phyloP scores from a whole-genome alignment of 2,888 invertebrate genomes.

The Epistrophella euchroma region DNA sequence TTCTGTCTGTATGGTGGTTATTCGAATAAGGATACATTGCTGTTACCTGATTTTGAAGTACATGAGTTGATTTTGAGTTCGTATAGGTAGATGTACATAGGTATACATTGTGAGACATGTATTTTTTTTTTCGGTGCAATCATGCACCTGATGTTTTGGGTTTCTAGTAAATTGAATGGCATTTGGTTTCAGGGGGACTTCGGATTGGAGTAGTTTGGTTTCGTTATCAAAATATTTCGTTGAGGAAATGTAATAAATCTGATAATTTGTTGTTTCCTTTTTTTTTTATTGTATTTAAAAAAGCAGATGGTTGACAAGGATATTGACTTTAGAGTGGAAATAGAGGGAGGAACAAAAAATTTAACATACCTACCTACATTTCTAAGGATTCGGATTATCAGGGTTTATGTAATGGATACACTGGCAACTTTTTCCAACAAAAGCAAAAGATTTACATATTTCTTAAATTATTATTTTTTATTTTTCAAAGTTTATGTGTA shows the following conservation, averaged over 20 bases:
- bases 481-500: too few species aligned
- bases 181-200: conserved; percentile 59
- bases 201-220: conserved; percentile 44
- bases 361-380: fast-evolving
- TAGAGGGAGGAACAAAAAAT: not conserved
- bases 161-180: conserved; percentile 56
- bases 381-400: not conserved
- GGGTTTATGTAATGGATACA: too few species aligned
- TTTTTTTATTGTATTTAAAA: not conserved
- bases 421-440: too few species aligned
- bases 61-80: conserved; percentile 6
- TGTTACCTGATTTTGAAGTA: conserved; percentile 19
- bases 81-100: too few species aligned
- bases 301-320: conserved; percentile 53
- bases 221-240: conserved; percentile 50
- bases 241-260: conserved; percentile 68
- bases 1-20: conserved; percentile 20
- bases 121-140: conserved; percentile 53
- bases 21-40: conserved; percentile 46
- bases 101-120: conserved; percentile 45
- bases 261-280: conserved; percentile 14
- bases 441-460: too few species aligned
- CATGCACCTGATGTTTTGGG: conserved; percentile 60
- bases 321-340: conserved; percentile 19
- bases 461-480: too few species aligned